Percentiles rank a stretch among this genome's conserved stretches.
These are phyloP conservation scores for Tachystola acroxantha DNA, from an alignment of 2,888 invertebrate genomes.

Conservation along the genomic window DNA sequence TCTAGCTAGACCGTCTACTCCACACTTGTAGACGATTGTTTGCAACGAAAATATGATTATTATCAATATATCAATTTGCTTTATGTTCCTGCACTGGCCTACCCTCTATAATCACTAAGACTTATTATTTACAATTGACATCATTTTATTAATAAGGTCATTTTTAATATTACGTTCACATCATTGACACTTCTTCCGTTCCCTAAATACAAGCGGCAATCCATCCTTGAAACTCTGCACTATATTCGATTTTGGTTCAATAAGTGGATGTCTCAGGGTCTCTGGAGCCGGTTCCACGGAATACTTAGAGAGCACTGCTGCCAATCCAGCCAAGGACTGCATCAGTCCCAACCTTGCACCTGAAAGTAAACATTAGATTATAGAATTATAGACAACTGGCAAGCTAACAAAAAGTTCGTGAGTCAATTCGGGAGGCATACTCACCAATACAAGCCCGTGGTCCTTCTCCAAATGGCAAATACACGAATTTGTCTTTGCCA, in stretches of 20 bases:
- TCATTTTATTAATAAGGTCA: too few species aligned
- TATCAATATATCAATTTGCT: too few species aligned
- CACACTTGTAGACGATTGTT: too few species aligned
- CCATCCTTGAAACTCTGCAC: conserved; percentile 17
- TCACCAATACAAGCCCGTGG: conserved; percentile 56
- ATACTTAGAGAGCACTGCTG: conserved; percentile 20
- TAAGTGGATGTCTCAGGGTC: conserved; percentile 9
- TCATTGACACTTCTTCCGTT: too few species aligned
- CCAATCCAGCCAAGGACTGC: conserved; percentile 24
- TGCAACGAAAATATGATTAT: too few species aligned
- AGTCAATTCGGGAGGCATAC: conserved; percentile 7
- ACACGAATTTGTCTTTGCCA: conserved; percentile 34
- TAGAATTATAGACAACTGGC: too few species aligned
- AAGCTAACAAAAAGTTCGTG: too few species aligned
- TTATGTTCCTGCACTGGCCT: too few species aligned
- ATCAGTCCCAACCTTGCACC: conserved; percentile 20
- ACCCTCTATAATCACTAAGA: too few species aligned
- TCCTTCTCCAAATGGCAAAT: conserved; percentile 54
- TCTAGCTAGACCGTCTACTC: too few species aligned
- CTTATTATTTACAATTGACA: too few species aligned
- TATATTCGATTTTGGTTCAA: conserved; percentile 9
- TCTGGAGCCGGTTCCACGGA: conserved; percentile 18
- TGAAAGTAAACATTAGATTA: conserved; percentile 1
- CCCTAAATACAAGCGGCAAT: conserved; percentile 11
- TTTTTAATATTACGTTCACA: too few species aligned